Base-by-base conservation (phyloP, 2,888 invertebrate genomes). In the Xanthorhoe designata region DNA sequence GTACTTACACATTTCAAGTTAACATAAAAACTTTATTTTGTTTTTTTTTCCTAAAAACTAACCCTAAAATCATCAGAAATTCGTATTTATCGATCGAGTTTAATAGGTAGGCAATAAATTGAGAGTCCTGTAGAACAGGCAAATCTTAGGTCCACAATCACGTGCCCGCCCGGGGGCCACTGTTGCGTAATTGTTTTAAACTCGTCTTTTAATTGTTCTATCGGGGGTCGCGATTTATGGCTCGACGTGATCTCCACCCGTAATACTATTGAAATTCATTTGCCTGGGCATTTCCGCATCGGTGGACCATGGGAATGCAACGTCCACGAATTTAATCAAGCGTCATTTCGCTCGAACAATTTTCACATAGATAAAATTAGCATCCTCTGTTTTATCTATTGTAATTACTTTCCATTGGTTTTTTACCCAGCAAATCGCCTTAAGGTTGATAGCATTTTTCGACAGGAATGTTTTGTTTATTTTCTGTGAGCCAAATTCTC, bases 151-250 rank as follows among this genome's bases (percentile, higher is more conserved):
- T 86, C 85, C 80, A 75, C 80, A 81, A 77, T 89, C 91, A 89
- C 90, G 90, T 90, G 78, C 75, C 76, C 69, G 87, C 92, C 91
- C 75, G 77, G 74, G 88, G 92, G 91, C 90, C 83, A 85, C 85
- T 77, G 83, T 87, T 90, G 90, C 90, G 91, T 93, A 93, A 93
- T 93, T 92, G 93, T 93, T 93, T 93, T 90, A 92, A 91, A 87
- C 89, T 90, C 90, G 88, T 88, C 91, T 92, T 93, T 93, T 93
- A 93, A 93, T 93, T 93, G 92, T 93, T 92, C 91, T 91, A 92
- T 92, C 92, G 90, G 80, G 89, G 89, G 84, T 78, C 78, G 83
- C 76, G 88, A 93, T 93, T 93, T 93, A 93, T 93, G 84, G 83
- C 75, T 78, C 84, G 88, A 92, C 93, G 93, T 93, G 93, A 92